A percentile compares a stretch with the other conserved stretches of the same genome.
phyloP scores from a whole-genome alignment of 1,140 invertebrate species.

The Megalonaias nervosa region DNA sequence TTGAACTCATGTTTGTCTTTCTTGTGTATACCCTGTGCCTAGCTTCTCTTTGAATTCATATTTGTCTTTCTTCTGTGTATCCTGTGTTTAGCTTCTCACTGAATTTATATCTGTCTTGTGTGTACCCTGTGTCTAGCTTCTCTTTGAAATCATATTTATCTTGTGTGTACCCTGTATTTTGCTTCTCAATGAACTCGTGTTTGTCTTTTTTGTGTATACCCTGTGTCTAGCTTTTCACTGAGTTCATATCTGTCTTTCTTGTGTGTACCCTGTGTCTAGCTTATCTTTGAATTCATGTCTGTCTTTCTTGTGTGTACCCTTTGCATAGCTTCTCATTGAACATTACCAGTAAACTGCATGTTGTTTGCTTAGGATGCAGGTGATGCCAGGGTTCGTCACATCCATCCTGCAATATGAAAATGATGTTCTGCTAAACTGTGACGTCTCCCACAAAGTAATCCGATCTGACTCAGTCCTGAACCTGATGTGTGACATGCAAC shows the following conservation, averaged over 20 bases:
- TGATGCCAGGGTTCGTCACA: constrained; percentile 90
- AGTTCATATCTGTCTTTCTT: too few relatives aligned
- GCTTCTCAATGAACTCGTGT: too few relatives aligned
- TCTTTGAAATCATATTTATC: too few relatives aligned
- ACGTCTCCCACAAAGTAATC: constrained; percentile 87
- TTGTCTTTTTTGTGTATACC: too few relatives aligned
- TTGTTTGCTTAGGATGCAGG: constrained; percentile 76
- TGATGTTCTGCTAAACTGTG: constrained; percentile 87
- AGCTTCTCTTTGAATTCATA: too few relatives aligned
- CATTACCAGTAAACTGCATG: not conserved
- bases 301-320: too few relatives aligned
- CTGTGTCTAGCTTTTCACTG: too few relatives aligned
- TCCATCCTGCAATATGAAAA: constrained; percentile 87
- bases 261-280: not conserved
- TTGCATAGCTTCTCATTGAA: not conserved
- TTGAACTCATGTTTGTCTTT: not conserved
- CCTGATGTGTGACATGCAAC: constrained; percentile 76
- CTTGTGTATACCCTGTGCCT: not conserved
- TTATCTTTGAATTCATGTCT: too few relatives aligned
- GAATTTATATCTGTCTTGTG: too few relatives aligned
- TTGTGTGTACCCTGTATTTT: too few relatives aligned
- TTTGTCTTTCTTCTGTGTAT: not conserved
- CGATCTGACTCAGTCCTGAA: constrained; percentile 83
- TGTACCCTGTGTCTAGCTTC: too few relatives aligned
- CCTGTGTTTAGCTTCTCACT: not conserved